Evolutionary conservation across 2,113 vertebrate species (phyloP), one percentile per base, ranked within the genome.

Genomic region (Ranitomeya imitator): DNA sequence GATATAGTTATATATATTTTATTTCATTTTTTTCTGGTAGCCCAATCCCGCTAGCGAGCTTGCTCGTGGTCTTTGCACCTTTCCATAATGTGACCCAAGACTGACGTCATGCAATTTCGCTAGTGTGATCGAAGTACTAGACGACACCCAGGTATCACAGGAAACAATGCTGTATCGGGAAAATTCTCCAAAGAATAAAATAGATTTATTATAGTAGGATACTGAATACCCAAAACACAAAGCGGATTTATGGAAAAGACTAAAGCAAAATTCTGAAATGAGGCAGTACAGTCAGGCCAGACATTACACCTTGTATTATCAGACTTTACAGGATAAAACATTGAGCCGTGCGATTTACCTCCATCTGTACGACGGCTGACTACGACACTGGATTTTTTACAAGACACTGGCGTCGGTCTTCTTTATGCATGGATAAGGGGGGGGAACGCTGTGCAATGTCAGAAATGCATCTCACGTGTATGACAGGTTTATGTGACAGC

Each of bases 351-450:
- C 89, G 93, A 95, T 94, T 96, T 97, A 97, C 97, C 97, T 97
- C 97, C 95, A 96, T 95, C 96, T 96, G 97, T 96, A 97, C 96
- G 97, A 94, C 95, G 96, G 96, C 94, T 96, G 95, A 95, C 96
- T 96, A 96, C 94, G 95, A 95, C 93, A 95, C 95, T 96, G 93
- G 95, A 94, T 94, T 45, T 96, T 84, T 95, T 94, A 95, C 94
- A 95, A 94, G 95, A 95, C 95, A 95, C 95, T 94, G 94, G 95
- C 94, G 94, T 93, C 94, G 95, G 95, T 97, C 95, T 96, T 96
- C 96, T 95, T 95, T 96, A 95, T 95, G 96, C 95, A 96, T 96
- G 96, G 95, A 94, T 54, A 19, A 93, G 92, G 96, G 95, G 96
- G 95, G 97, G 13, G 96, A 96, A 96, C 93, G 94, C 93, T 95